Conservation (phyloP, 2,888 invertebrate genomes). For the Callyntrura guangdongensis region DNA sequence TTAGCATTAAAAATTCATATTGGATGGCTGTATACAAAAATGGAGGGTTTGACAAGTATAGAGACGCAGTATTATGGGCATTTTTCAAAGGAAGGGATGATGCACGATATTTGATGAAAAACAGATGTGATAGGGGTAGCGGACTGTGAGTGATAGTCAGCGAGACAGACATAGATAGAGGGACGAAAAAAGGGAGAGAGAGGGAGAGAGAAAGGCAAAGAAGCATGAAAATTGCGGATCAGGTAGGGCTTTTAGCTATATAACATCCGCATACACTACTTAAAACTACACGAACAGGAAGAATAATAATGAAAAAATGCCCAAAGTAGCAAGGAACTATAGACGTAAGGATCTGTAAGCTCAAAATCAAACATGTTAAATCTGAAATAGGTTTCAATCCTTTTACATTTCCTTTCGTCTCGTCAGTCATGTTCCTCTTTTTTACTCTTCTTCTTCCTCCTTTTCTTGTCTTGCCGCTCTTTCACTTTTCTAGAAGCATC, state of each 20-base stretch:
- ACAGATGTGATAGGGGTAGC: slow-evolving; percentile 42
- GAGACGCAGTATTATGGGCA: not conserved
- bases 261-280: slow-evolving; percentile 1
- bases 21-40: not conserved
- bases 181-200: not conserved
- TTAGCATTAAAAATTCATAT: not conserved
- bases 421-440: slow-evolving; percentile 25
- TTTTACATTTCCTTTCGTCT: slow-evolving; percentile 31
- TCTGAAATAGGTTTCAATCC: slow-evolving; percentile 47
- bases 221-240: slow-evolving; percentile 66
- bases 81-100: not conserved
- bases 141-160: slow-evolving; percentile 15
- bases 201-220: slow-evolving; percentile 51
- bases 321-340: not conserved
- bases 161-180: not conserved
- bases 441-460: not conserved
- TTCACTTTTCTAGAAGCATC: not conserved
- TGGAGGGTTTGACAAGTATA: not conserved
- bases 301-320: not conserved
- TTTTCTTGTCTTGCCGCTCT: slow-evolving; percentile 19
- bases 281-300: not conserved
- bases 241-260: slow-evolving; percentile 58
- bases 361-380: slow-evolving; percentile 65
- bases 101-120: slow-evolving; percentile 46
- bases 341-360: not conserved